phyloP scores from a whole-genome alignment of 2,113 vertebrate genomes.

The Cyanoderma ruficeps region DNA sequence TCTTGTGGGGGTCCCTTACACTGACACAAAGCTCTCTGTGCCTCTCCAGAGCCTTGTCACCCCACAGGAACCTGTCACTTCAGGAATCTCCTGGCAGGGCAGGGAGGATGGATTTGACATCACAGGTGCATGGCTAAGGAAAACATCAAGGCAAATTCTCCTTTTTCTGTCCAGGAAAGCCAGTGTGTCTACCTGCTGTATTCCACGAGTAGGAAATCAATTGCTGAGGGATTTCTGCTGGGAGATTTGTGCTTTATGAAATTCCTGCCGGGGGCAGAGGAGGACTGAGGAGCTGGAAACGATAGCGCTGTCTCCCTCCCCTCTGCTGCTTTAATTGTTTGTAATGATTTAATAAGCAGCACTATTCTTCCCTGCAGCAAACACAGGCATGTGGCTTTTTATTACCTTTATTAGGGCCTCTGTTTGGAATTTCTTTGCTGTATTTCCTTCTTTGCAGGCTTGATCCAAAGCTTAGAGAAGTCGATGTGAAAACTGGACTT shows the following conservation, averaged over 20 bases:
- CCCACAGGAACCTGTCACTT: accelerated
- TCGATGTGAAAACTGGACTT: not conserved
- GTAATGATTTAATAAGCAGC: slow-evolving; percentile 45
- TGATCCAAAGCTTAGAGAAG: not conserved
- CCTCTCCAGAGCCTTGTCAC: not conserved
- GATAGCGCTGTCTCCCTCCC: not conserved
- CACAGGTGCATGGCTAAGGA: accelerated
- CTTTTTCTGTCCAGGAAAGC: not conserved
- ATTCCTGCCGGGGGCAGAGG: not conserved
- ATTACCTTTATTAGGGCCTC: not conserved
- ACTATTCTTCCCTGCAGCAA: slow-evolving; percentile 13
- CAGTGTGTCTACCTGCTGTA: not conserved
- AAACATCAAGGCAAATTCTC: not conserved
- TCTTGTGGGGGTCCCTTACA: accelerated
- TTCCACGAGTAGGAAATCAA: not conserved
- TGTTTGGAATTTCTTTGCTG: not conserved
- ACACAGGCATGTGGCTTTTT: not conserved
- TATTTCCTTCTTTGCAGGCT: not conserved
- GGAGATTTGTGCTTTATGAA: slow-evolving; percentile 18
- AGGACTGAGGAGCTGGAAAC: not conserved
- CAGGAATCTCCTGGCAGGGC: not conserved
- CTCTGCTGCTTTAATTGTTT: slow-evolving; percentile 55
- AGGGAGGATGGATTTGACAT: not conserved
- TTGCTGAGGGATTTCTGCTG: not conserved
- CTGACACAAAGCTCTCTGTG: not conserved